Evolutionary conservation across 2,797 vertebrate species (phyloP).

Genomic region (Cyclopterus lumpus): DNA sequence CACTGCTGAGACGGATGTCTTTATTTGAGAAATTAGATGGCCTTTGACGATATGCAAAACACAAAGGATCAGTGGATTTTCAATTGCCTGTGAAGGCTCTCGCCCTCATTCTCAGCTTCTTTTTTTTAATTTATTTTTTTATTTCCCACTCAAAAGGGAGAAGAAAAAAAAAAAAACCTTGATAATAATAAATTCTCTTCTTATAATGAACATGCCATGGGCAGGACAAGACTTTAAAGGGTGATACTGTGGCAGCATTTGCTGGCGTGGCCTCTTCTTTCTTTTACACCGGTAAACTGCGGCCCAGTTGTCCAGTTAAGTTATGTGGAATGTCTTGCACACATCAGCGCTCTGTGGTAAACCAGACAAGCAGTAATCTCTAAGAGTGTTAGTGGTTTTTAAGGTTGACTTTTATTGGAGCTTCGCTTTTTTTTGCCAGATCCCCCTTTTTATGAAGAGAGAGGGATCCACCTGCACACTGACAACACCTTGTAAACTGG

Average conservation of each 20-base stretch:
- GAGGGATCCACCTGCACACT: constrained; percentile 73
- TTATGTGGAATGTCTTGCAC: constrained; percentile 64
- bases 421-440: constrained; percentile 62
- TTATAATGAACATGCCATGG: constrained; percentile 1
- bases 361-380: constrained; percentile 65
- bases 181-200: constrained; percentile 13
- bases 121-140: constrained; percentile 6
- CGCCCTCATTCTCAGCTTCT: constrained; percentile 38
- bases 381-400: constrained; percentile 68
- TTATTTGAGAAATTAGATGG: constrained; percentile 66
- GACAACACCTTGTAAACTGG: constrained; percentile 77
- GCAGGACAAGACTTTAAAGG: neutral
- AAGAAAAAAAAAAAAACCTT: constrained; percentile 6
- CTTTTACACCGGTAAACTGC: constrained; percentile 34
- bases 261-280: neutral
- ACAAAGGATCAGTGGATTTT: constrained; percentile 59
- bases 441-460: constrained; percentile 67
- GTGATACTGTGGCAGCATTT: neutral
- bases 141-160: constrained; percentile 39
- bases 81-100: constrained; percentile 55
- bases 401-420: constrained; percentile 76
- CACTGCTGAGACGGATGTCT: constrained; percentile 48
- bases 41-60: constrained; percentile 54
- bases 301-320: constrained; percentile 36
- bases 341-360: constrained; percentile 58